Percentiles rank a stretch among this genome's conserved stretches.
Evolutionary conservation across 2,113 vertebrate genomes (phyloP).

Genomic region (Anguilla japonica): DNA sequence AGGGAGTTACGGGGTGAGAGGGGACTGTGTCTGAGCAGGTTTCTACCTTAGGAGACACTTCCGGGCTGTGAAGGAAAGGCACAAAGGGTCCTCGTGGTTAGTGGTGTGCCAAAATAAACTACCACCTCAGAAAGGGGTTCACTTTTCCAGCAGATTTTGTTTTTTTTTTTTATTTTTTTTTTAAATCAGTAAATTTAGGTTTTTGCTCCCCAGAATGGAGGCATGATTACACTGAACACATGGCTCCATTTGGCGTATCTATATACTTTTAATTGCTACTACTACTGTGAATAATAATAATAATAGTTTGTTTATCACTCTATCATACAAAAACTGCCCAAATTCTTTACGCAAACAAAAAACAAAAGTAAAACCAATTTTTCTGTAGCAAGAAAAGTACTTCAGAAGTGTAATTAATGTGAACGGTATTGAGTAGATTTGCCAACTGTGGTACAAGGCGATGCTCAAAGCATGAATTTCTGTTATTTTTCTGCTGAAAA

Average conservation of each 20-base stretch:
- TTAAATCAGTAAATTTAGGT: neutral
- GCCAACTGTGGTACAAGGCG: neutral
- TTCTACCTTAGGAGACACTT: slow-evolving; percentile 88
- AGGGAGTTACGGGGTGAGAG: slow-evolving; percentile 59
- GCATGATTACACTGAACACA: neutral
- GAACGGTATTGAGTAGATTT: neutral
- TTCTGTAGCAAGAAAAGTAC: no score
- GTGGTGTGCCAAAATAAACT: slow-evolving; percentile 53
- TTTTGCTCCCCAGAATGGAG: neutral
- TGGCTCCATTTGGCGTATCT: neutral
- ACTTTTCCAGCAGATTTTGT: slow-evolving; percentile 8
- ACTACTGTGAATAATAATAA: no score
- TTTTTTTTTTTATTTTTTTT: neutral
- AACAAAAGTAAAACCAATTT: neutral
- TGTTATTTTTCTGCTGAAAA: neutral
- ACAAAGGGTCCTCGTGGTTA: slow-evolving; percentile 83
- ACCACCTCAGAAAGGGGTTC: slow-evolving; percentile 21
- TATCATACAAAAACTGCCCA: no score
- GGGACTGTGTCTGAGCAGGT: slow-evolving; percentile 72
- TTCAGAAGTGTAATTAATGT: neutral
- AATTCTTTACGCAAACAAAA: neutral
- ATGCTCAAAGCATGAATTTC: neutral
- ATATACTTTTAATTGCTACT: neutral
- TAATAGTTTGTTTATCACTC: no score
- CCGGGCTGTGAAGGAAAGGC: slow-evolving; percentile 92